Base-by-base conservation (phyloP, 2,888 invertebrate genomes). In the Chymomyza procnemis region DNA sequence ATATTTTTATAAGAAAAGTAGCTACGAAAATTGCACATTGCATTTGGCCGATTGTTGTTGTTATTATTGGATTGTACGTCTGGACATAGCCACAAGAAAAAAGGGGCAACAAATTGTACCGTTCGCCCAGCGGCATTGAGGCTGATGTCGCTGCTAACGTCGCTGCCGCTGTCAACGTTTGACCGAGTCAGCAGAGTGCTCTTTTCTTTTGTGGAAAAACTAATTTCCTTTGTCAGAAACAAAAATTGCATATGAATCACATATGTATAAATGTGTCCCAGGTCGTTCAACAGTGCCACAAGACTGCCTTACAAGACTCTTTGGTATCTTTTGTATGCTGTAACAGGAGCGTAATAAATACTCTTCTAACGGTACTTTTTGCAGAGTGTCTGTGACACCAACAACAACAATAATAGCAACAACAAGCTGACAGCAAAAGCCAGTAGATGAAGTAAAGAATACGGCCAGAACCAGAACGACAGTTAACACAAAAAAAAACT, bases 301-400 rank as follows among this genome's bases (percentile, higher is more conserved):
- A 46, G 47, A 16, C 60, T 47, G n/a, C 48, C n/a, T n/a, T n/a
- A n/a, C n/a, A n/a, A n/a, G 22, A 22, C n/a, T 34, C 47, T 19
- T 8, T 46, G 16, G 21, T 19, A 19, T 18, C 41, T 80, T 75
- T 76, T 82, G 77, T 80, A 83, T 83, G 83, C 71, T 83, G 83
- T 83, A 83, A 83, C 83, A 85, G 85, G 85, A 85, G 83, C 85
- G 79, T 85, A 82, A 83, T 85, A 85, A 83, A 78, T 75, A 76
- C 75, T 85, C 78, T 76, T 67, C 76, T 85, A 83, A 83, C 83
- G 83, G 83, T 79, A 73, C 73, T 76, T 82, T 82, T 73, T 61
- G 64, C 71, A 67, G 70, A 68, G 72, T 65, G 73, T 4, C 26
- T 26, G 4, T 26, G 26, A 26, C 54, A 5, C 67, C 63, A 69